Percentiles rank a stretch among this genome's conserved stretches.
Conservation (phyloP, 2,888 invertebrate species). For the Lordiphosa andalusiaca region DNA sequence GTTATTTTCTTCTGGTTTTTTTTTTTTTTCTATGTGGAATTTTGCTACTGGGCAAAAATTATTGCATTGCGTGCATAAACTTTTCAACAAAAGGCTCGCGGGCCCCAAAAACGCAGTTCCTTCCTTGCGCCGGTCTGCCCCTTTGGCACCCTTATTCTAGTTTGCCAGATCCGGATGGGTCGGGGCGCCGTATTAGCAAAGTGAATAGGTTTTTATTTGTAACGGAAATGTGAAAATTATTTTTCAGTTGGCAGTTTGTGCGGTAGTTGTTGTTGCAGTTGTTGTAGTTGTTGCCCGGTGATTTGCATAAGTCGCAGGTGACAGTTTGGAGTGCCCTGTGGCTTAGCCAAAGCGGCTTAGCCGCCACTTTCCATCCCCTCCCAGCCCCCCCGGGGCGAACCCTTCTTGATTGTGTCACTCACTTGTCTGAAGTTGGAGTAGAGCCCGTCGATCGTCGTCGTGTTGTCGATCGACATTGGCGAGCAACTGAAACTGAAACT, state of each 20-base stretch:
- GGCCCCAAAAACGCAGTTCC: conserved; percentile 52
- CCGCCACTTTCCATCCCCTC: no score
- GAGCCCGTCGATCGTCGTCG: no score
- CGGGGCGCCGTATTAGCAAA: conserved; percentile 62
- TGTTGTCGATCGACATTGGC: no score
- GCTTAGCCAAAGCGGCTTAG: no score
- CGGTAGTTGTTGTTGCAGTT: conserved; percentile 15
- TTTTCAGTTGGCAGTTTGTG: conserved; percentile 47
- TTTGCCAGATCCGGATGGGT: conserved; percentile 57
- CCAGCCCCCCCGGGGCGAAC: no score
- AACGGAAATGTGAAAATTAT: conserved; percentile 72
- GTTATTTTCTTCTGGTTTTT: not conserved
- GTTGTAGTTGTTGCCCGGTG: conserved; percentile 22
- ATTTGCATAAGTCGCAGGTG: conserved; percentile 64
- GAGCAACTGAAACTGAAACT: no score
- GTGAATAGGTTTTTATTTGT: conserved; percentile 74
- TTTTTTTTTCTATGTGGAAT: not conserved
- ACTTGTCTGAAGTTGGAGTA: no score
- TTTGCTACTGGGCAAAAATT: conserved; percentile 44
- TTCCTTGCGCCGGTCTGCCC: not conserved
- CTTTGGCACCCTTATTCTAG: not conserved
- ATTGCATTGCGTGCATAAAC: conserved; percentile 68
- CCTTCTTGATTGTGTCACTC: no score
- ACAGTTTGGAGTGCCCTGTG: conserved; percentile 22
- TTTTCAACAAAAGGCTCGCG: conserved; percentile 53